These are phyloP conservation scores for Cacoxenus indagator DNA, from an alignment of 2,888 invertebrate genomes.

Conservation along the genomic window DNA sequence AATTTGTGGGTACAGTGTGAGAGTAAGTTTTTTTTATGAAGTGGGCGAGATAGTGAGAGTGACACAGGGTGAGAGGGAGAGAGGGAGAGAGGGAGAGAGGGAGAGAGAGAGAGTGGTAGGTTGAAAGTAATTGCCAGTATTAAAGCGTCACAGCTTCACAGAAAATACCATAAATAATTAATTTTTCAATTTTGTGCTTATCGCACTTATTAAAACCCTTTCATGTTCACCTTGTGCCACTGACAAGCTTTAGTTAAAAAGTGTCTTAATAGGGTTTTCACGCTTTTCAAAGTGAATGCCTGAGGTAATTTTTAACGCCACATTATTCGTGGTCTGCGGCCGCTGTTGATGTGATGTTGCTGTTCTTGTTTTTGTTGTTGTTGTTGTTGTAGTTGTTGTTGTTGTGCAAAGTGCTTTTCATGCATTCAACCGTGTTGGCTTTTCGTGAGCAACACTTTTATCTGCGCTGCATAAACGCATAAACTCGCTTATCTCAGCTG, in stretches of 20 bases:
- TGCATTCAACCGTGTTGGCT: neutral
- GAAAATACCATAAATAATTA: conserved; percentile 53
- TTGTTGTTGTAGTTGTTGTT: neutral
- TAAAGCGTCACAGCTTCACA: neutral
- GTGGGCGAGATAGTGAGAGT: no score
- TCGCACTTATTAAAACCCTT: conserved; percentile 56
- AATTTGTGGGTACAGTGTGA: no score
- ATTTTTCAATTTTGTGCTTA: conserved; percentile 60
- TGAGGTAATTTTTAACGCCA: conserved; percentile 14
- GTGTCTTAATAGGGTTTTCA: conserved; percentile 20
- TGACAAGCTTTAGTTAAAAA: conserved; percentile 15
- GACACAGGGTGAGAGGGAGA: no score
- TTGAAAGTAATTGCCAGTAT: no score
- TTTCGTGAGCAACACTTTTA: neutral
- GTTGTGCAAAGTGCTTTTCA: conserved; percentile 3
- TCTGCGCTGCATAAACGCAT: conserved; percentile 48
- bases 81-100: no score
- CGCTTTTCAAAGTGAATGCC: conserved; percentile 15
- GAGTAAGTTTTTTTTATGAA: no score
- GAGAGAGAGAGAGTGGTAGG: no score
- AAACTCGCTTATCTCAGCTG: conserved; percentile 51
- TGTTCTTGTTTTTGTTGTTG: no score
- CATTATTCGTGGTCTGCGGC: neutral
- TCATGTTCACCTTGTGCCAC: conserved; percentile 8
- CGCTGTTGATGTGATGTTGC: neutral